Percentiles rank a stretch among this genome's conserved stretches.
These are phyloP conservation scores for Lymantria dispar DNA, from an alignment of 2,888 invertebrate genomes.

Conservation along the genomic window DNA sequence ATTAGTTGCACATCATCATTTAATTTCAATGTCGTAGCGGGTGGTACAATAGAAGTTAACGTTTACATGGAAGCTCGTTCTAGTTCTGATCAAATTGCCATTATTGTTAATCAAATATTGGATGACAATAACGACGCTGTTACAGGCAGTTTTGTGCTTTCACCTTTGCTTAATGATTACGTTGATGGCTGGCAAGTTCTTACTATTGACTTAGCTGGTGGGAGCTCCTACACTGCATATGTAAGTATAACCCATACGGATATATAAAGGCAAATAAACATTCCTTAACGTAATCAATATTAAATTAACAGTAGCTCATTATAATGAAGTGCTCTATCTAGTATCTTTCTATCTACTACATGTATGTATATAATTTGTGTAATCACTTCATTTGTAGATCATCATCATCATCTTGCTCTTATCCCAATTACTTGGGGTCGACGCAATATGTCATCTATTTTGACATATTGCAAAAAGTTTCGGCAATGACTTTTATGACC, in stretches of 20 bases:
- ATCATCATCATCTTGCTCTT: too few relatives aligned
- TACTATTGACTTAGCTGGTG: slow-evolving; percentile 6
- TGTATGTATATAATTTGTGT: too few relatives aligned
- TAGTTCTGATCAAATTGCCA: slow-evolving; percentile 22
- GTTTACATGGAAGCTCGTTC: slow-evolving; percentile 27
- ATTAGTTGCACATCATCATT: slow-evolving; percentile 30
- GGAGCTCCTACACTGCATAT: slow-evolving; percentile 22
- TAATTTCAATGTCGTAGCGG: slow-evolving; percentile 15
- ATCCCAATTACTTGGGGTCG: too few relatives aligned
- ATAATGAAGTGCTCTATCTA: too few relatives aligned
- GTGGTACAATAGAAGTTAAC: slow-evolving; percentile 34
- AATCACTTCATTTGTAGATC: too few relatives aligned
- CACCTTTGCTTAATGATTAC: slow-evolving; percentile 15
- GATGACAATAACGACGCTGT: slow-evolving; percentile 22
- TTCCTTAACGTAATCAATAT: too few relatives aligned
- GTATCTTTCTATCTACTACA: too few relatives aligned
- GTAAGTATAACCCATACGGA: slow-evolving; percentile 23
- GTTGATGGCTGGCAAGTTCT: slow-evolving; percentile 34
- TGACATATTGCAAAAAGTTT: too few relatives aligned
- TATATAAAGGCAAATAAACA: too few relatives aligned
- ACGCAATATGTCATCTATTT: too few relatives aligned
- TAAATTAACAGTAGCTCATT: too few relatives aligned
- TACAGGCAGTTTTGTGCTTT: slow-evolving; percentile 15
- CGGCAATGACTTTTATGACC: too few relatives aligned
- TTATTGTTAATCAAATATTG: slow-evolving; percentile 22